Evolutionary conservation across 2,888 invertebrate genomes (phyloP).

Genomic region (Drosophila mimetica): DNA sequence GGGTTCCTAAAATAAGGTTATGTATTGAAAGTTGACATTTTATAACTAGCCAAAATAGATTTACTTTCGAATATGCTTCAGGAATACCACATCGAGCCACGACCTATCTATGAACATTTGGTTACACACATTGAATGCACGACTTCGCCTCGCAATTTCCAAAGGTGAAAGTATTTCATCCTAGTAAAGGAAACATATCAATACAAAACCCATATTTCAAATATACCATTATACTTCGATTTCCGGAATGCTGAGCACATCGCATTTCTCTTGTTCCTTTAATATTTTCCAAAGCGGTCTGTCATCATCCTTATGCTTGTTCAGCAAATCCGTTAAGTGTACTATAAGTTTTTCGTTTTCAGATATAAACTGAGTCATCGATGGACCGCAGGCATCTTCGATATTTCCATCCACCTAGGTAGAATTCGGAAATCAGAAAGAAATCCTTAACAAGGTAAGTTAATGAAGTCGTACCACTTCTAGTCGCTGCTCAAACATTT

Average conservation of each 20-base stretch:
- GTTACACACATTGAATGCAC: slow-evolving; percentile 75
- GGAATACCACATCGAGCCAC: slow-evolving; percentile 79
- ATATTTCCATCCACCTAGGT: slow-evolving; percentile 77
- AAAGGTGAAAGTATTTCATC: slow-evolving; percentile 72
- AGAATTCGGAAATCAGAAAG: neutral
- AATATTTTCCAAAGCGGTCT: slow-evolving; percentile 80
- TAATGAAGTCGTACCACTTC: slow-evolving; percentile 61
- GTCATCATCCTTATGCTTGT: slow-evolving; percentile 45
- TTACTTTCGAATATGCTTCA: slow-evolving; percentile 66
- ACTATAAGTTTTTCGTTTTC: slow-evolving; percentile 71
- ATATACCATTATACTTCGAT: slow-evolving; percentile 56
- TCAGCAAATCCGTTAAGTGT: slow-evolving; percentile 53
- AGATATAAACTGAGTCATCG: slow-evolving; percentile 73
- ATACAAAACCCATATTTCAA: neutral
- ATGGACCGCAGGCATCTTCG: slow-evolving; percentile 70
- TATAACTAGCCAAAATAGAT: neutral
- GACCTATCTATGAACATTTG: slow-evolving; percentile 79
- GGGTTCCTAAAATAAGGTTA: slow-evolving; percentile 47
- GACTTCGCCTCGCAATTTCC: slow-evolving; percentile 73
- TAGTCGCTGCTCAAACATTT: slow-evolving; percentile 69
- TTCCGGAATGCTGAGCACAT: slow-evolving; percentile 77
- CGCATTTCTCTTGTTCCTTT: slow-evolving; percentile 76
- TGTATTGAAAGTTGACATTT: neutral
- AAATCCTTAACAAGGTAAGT: too few relatives aligned
- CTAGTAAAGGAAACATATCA: slow-evolving; percentile 41